Evolutionary conservation across 2,888 invertebrate species (phyloP), one percentile per base, ranked within the genome.

Genomic region (Girardia tigrina): DNA sequence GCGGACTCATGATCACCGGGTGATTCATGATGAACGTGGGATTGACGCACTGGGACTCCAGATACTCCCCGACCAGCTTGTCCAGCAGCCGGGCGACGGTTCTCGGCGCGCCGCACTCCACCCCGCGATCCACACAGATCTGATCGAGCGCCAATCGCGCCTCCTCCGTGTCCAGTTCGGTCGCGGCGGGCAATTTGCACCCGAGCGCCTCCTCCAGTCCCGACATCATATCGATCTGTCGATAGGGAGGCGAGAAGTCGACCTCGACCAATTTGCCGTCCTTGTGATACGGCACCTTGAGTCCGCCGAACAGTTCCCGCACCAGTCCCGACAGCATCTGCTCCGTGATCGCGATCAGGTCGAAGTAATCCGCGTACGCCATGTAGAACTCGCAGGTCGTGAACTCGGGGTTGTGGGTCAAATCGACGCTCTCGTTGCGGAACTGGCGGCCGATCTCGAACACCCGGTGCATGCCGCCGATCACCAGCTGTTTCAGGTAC

Each of bases 371-470:
- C 20, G 98, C 98, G 86, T 98, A 99, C 0, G 98, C 98, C 95
- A 98, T 98, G 85, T 99, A 99, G 85, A 99, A 99, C 86, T 98
- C 98, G 82, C 95, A 94, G 6, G 95, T 94, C 0, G 98, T 98
- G 82, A 99, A 98, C 86, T 99, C 98, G 0, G 98, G 98, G 85
- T 99, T 99, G 82, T 99, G 98, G 0, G 97, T 97, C 81, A 97
- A 84, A 86, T 98, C 98, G 81, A 99, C 98, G 76, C 98, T 94
- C 86, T 99, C 98, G 85, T 99, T 99, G 77, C 98, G 88, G 84
- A 99, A 99, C 83, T 94, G 91, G 79, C 95, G 88, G 0, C 87
- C 87, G 73, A 87, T 86, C 80, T 87, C 87, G 81, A 91, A 92
- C 0, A 91, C 90, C 78, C 94, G 88, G 85, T 99, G 97, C 69